Evolutionary conservation across 2,113 vertebrate species (phyloP).

Genomic region (Xenotilapia leptura): DNA sequence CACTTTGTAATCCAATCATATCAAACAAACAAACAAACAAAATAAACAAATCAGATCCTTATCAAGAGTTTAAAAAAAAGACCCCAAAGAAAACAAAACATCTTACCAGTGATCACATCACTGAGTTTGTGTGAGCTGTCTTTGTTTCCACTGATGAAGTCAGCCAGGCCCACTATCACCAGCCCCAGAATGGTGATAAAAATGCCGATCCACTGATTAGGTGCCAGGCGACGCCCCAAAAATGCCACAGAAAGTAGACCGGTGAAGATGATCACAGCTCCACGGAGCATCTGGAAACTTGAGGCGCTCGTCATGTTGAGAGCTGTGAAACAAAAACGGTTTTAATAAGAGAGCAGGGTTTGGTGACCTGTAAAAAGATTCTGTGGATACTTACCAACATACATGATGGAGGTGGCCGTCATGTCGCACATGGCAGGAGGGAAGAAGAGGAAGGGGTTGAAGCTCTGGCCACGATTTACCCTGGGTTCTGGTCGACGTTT

Average conservation of each 20-base stretch:
- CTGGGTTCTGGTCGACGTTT: conserved; percentile 60
- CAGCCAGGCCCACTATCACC: conserved; percentile 84
- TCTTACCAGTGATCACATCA: conserved; percentile 83
- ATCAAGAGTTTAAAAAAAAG: background rate
- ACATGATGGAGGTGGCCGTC: conserved; percentile 90
- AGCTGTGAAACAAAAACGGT: conserved; percentile 56
- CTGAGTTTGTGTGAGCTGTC: conserved; percentile 73
- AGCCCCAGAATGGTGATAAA: conserved; percentile 85
- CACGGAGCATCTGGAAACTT: conserved; percentile 95
- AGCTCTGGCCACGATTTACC: conserved; percentile 70
- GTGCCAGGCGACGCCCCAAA: conserved; percentile 74
- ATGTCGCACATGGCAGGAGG: conserved; percentile 91
- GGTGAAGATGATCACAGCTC: conserved; percentile 89
- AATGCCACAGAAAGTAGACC: conserved; percentile 90
- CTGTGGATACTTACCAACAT: conserved; percentile 80
- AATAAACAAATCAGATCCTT: background rate
- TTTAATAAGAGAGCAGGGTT: background rate
- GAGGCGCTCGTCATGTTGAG: conserved; percentile 94
- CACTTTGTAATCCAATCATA: background rate
- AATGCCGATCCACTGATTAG: conserved; percentile 89
- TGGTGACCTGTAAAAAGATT: background rate
- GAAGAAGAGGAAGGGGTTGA: conserved; percentile 84
- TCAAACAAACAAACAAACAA: background rate
- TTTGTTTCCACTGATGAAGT: conserved; percentile 68
- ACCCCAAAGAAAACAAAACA: background rate